These are phyloP conservation scores for Antechinus flavipes DNA, from an alignment of 2,113 vertebrate species.

Conservation along the genomic window DNA sequence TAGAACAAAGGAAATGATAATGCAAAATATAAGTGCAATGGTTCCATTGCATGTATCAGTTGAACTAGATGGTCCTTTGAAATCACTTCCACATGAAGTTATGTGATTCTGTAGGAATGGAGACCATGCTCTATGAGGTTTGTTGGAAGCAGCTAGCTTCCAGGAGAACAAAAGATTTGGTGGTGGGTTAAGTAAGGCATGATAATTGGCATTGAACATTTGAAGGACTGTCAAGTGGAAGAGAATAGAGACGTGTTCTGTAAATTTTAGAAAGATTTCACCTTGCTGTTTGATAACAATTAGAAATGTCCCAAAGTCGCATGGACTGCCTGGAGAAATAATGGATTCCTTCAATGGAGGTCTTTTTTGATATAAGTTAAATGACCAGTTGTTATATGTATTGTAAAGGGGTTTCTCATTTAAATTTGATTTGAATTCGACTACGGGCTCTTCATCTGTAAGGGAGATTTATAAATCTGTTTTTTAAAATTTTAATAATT, in stretches of 20 bases:
- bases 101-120: neutral
- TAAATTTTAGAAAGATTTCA: neutral
- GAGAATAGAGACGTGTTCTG: neutral
- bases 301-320: neutral
- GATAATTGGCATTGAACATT: neutral
- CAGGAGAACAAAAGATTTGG: neutral
- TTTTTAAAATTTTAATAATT: neutral
- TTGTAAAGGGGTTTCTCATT: neutral
- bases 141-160: neutral
- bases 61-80: neutral
- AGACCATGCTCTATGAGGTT: neutral
- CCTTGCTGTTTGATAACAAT: neutral
- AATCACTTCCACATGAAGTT: neutral
- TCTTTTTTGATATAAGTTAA: neutral
- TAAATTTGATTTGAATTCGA: neutral
- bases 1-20: neutral
- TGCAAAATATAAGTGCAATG: neutral
- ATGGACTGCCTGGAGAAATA: neutral
- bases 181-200: neutral
- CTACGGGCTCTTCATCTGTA: neutral
- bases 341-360: neutral
- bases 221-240: neutral
- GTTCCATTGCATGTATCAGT: neutral
- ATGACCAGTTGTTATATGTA: neutral
- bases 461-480: neutral